Conservation (phyloP, 2,113 vertebrate genomes). For the Melanocharis versteri region DNA sequence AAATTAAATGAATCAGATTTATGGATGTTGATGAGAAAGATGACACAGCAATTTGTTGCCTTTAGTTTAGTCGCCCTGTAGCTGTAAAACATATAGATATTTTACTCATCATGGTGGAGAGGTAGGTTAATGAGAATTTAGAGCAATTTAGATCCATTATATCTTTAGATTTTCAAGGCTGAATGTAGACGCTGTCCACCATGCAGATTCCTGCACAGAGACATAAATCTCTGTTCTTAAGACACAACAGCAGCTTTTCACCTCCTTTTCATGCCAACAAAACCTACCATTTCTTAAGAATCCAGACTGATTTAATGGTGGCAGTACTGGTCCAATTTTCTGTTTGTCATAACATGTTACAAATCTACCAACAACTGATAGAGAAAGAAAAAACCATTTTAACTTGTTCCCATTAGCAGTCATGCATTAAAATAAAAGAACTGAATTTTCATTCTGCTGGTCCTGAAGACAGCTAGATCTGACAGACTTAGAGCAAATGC, state of each 20-base stretch:
- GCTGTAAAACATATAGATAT: not conserved
- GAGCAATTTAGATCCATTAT: not conserved
- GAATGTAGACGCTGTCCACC: not conserved
- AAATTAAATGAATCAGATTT: not conserved
- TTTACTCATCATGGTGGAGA: not conserved
- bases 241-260: not conserved
- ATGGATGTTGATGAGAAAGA: not conserved
- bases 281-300: not conserved
- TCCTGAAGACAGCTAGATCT: not conserved
- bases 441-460: not conserved
- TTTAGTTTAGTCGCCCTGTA: not conserved
- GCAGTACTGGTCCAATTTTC: not conserved
- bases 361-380: not conserved
- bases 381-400: not conserved
- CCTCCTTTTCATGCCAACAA: not conserved
- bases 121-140: not conserved
- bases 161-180: not conserved
- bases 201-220: not conserved
- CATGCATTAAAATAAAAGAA: not conserved
- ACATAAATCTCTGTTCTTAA: not conserved
- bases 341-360: not conserved
- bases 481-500: not conserved
- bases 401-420: not conserved
- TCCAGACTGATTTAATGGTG: not conserved
- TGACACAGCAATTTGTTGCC: not conserved